Conservation (phyloP, 2,797 vertebrate genomes). For the Pipistrellus kuhlii region DNA sequence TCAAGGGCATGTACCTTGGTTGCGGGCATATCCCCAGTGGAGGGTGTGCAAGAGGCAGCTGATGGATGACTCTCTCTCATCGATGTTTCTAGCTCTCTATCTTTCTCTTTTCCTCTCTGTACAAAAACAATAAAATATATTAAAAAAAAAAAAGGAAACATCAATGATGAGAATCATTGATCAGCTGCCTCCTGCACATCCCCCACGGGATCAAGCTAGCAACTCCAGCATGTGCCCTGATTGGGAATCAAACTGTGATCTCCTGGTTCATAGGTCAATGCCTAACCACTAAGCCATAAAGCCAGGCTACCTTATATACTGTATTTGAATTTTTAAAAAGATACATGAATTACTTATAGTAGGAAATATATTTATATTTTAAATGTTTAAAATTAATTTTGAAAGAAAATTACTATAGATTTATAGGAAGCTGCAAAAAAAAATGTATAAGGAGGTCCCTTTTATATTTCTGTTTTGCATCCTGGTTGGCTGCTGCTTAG, state of each 20-base stretch:
- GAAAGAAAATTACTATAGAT: background rate
- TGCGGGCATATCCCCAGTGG: too few relatives aligned
- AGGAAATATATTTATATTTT: background rate
- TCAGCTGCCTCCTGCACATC: background rate
- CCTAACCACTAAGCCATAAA: too few relatives aligned
- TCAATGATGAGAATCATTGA: background rate
- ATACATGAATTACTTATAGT: background rate
- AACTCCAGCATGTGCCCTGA: background rate
- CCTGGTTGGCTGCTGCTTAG: background rate
- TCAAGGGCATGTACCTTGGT: too few relatives aligned
- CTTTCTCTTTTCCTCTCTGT: too few relatives aligned
- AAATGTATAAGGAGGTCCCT: background rate
- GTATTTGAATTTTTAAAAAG: conserved; percentile 37
- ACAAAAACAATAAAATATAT: too few relatives aligned
- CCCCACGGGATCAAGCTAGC: background rate
- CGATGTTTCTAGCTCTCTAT: too few relatives aligned
- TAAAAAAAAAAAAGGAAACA: too few relatives aligned
- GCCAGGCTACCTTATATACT: background rate
- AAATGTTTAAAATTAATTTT: background rate
- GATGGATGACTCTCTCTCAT: too few relatives aligned
- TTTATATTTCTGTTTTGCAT: conserved; percentile 33
- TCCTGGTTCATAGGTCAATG: too few relatives aligned
- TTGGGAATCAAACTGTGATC: too few relatives aligned
- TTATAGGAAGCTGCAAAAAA: background rate
- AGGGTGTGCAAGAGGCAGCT: too few relatives aligned